Percentiles rank a stretch among this genome's conserved stretches.
These are phyloP conservation scores for Myotis planiceps DNA, from an alignment of 2,797 vertebrate genomes.

Conservation along the genomic window DNA sequence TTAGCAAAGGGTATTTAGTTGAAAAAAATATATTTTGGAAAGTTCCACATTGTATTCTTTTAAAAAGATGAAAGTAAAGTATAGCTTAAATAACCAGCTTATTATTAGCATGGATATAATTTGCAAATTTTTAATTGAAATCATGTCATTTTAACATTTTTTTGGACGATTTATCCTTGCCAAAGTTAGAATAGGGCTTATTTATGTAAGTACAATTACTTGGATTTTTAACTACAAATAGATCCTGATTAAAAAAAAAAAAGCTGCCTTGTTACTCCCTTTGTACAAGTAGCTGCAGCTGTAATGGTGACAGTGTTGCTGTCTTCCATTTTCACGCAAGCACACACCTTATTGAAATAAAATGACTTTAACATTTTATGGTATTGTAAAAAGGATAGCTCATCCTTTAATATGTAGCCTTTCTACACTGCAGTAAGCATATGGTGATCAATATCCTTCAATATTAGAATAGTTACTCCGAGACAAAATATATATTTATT, in stretches of 20 bases:
- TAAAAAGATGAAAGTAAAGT: neutral
- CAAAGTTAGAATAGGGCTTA: neutral
- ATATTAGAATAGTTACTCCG: neutral
- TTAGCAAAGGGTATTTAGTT: neutral
- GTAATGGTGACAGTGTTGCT: neutral
- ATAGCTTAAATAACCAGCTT: neutral
- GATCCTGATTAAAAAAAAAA: neutral
- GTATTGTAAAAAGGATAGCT: neutral
- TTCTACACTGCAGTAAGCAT: neutral
- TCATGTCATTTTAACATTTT: too few species aligned
- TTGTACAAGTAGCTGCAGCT: neutral
- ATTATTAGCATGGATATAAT: neutral
- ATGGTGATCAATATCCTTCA: neutral
- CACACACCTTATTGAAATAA: neutral
- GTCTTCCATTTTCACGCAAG: neutral
- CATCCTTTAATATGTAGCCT: neutral
- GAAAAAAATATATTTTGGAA: conserved; percentile 22
- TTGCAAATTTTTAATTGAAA: conserved; percentile 24
- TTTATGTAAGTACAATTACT: neutral
- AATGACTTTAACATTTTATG: neutral
- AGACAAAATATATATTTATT: neutral
- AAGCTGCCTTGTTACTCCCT: neutral
- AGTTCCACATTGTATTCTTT: neutral
- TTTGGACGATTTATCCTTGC: neutral
- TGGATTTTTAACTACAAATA: neutral